A percentile compares a stretch with the other conserved stretches of the same genome.
phyloP scores from a whole-genome alignment of 1,140 invertebrate species.

The Stratiolaelaps scimitus region DNA sequence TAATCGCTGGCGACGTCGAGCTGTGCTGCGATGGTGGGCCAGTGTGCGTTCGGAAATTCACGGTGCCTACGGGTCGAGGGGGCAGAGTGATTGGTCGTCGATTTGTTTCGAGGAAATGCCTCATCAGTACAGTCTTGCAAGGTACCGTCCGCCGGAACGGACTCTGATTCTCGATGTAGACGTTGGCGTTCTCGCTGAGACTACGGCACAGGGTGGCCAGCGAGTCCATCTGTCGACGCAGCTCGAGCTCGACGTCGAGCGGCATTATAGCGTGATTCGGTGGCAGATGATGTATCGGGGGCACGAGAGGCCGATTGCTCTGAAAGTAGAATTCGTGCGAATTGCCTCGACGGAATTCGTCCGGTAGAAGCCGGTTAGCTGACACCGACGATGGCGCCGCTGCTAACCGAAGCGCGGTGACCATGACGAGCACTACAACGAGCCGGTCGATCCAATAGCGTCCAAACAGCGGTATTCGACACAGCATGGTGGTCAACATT shows the following conservation, averaged over 20 bases:
- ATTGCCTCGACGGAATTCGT: slow-evolving; percentile 15
- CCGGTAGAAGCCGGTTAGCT: slow-evolving; percentile 11
- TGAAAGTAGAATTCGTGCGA: slow-evolving; percentile 26
- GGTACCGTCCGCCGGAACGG: slow-evolving; percentile 9
- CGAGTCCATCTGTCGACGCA: slow-evolving; percentile 16
- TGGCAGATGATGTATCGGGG: background rate
- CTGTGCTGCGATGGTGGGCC: background rate
- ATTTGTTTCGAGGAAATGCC: slow-evolving; percentile 25
- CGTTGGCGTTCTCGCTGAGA: slow-evolving; percentile 27
- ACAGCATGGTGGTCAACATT: too few relatives aligned
- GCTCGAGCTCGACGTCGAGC: background rate
- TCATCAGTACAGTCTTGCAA: slow-evolving; percentile 17
- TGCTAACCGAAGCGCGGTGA: too few relatives aligned
- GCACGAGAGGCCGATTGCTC: slow-evolving; percentile 24
- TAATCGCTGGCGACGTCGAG: background rate
- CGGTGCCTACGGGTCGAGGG: slow-evolving; percentile 6
- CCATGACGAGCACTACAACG: too few relatives aligned
- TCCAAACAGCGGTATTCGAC: too few relatives aligned
- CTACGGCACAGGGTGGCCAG: background rate
- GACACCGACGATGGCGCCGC: too few relatives aligned
- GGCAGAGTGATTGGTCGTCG: slow-evolving; percentile 2
- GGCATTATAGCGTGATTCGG: background rate
- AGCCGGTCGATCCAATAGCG: too few relatives aligned
- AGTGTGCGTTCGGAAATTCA: background rate
- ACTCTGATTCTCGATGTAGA: slow-evolving; percentile 23